Evolutionary conservation across 2,888 invertebrate species (phyloP), one percentile per base, ranked within the genome.

Genomic region (Dorcus parallelipipedus): DNA sequence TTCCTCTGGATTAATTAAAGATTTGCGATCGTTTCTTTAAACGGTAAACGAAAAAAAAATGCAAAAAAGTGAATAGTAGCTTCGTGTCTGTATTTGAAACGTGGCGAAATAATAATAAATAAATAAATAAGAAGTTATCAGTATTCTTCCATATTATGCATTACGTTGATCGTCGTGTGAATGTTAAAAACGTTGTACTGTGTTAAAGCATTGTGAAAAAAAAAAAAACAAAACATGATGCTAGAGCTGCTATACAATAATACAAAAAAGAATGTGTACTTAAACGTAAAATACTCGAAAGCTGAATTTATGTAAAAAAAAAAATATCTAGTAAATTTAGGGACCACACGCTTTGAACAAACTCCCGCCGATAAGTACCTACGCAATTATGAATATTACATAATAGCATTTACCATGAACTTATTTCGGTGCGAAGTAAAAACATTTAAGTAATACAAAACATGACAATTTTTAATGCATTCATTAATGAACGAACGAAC

Each of bases 161-260:
- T 26, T 26, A 26, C 5, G 26, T 26, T 26, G 14, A 26, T 26
- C 26, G 26, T 54, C 38, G 26, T 54, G 26, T 54, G 47, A 47
- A 54, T 38, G 20, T 38, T 20, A 14, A 14, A 47, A 45, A 45
- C 23, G 20, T n/a, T 47, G 20, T 47, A 20, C 26, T 47, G 26
- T 47, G 47, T 47, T 26, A 14, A n/a, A 38, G 50, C 50, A 50
- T 50, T 42, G 33, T 52, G 26, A 9, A 41, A 17, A 23, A 52
- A 43, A 39, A 14, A 9, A 41, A 17, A 23, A 52, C 26, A 39
- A 14, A 39, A 39, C 39, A 51, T 26, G 26, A 66, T 62, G 63
- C 61, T 59, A 54, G 14, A 58, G 66, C 65, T 69, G 67, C 64
- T 66, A 65, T 64, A 65, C 45, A 38, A 54, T 39, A 47, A 54